Evolutionary conservation across 2,797 vertebrate species (phyloP), one percentile per base, ranked within the genome.

Genomic region (Trachops cirrhosus): DNA sequence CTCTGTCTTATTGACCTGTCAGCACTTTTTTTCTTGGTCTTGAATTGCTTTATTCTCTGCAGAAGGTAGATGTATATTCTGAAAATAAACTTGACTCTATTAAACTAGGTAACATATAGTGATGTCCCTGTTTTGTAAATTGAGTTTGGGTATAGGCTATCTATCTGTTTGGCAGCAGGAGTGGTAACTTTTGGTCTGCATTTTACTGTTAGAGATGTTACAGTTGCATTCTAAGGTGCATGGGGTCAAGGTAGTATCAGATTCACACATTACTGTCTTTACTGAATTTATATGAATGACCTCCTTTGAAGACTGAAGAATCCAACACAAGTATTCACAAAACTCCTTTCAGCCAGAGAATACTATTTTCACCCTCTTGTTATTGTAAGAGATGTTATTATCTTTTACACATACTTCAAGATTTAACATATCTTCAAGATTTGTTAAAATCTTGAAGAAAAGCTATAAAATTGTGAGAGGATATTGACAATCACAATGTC

Each of bases 271-370:
- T 98, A 98, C 98, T 98, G 98, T 98, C 98, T 98, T 98, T 98
- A 97, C 98, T 98, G 98, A 98, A 98, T 98, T 98, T 98, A 98
- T 98, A 98, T 98, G 98, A 98, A 98, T 97, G 98, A 98, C 98
- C 98, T 98, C 98, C 98, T 98, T 97, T 98, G 98, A 98, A 98
- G 98, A 98, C 97, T 98, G 98, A 98, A 97, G 98, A 98, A 97
- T 96, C 93, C 96, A 97, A 96, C 96, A 96, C 67, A 2, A 97
- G 95, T 97, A 97, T 98, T 97, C 97, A 97, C 92, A 98, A 97
- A 96, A 34, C 90, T 96, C 94, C 89, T 94, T 93, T 98, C 97
- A 88, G 95, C 97, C 86, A 96, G 79, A 97, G 94, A 93, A 97
- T 68, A 93, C 85, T 97, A 94, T 97, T 98, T 97, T 98, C 96